phyloP scores from a whole-genome alignment of 1,140 invertebrate species.

The Apocrypta bakeri region DNA sequence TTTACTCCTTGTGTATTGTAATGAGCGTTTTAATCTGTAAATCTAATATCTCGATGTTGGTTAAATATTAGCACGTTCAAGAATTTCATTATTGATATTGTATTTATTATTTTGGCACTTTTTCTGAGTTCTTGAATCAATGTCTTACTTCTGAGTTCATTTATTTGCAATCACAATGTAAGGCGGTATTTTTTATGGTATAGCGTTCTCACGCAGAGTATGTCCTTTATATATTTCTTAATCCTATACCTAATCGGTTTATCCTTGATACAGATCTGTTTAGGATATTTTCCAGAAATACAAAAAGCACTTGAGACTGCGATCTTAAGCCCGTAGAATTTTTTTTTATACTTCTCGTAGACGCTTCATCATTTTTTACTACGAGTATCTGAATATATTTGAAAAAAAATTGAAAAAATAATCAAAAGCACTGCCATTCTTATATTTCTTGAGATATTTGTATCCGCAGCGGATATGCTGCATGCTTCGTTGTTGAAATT shows the following conservation, averaged over 20 bases:
- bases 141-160: too few species aligned
- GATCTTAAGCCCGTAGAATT: not conserved
- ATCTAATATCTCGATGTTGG: not conserved
- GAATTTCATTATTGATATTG: not conserved
- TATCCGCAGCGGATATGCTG: not conserved
- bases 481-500: not conserved
- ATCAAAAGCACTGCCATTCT: too few species aligned
- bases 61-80: not conserved
- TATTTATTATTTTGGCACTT: too few species aligned
- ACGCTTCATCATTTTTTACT: not conserved
- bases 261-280: not conserved
- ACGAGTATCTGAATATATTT: not conserved
- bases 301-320: not conserved
- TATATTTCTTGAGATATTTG: not conserved
- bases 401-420: not conserved
- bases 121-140: too few species aligned
- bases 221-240: not conserved
- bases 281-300: not conserved
- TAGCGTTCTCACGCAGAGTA: not conserved
- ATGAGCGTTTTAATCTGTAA: slow-evolving; percentile 27
- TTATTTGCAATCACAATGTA: too few species aligned
- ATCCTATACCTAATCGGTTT: not conserved
- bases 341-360: too few species aligned
- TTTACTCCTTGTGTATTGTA: not conserved
- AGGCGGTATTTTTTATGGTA: too few species aligned